These are phyloP conservation scores for Corvus hawaiiensis DNA, from an alignment of 2,113 vertebrate species.

Conservation along the genomic window DNA sequence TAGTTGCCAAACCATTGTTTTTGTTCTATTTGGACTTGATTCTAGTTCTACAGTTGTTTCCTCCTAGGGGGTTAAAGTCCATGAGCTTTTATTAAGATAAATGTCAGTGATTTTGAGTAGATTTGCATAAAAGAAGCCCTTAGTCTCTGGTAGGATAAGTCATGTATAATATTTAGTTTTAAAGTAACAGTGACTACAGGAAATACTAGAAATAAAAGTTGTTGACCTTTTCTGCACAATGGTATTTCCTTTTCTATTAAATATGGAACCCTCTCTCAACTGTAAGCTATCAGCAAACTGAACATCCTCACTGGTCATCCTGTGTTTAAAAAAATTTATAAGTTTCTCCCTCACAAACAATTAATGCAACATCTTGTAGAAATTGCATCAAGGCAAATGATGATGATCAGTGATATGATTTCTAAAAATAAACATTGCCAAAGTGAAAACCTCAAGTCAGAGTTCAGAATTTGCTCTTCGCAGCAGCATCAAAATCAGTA, in stretches of 20 bases:
- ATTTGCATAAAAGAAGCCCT: constrained; percentile 26
- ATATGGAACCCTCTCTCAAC: background rate
- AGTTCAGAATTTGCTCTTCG: background rate
- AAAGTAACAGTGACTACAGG: background rate
- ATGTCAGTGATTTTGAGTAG: background rate
- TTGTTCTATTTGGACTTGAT: background rate
- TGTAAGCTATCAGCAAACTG: background rate
- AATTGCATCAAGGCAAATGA: background rate
- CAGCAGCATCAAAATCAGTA: background rate
- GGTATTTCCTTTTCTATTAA: background rate
- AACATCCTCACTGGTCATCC: background rate
- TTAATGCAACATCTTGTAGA: background rate
- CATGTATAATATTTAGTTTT: background rate
- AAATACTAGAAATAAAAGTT: background rate
- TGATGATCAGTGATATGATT: background rate
- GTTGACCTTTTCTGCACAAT: background rate
- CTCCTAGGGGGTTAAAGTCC: background rate
- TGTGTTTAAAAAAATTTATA: background rate
- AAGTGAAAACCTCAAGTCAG: background rate
- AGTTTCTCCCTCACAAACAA: background rate
- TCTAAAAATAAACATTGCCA: background rate
- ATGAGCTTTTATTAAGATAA: constrained; percentile 33
- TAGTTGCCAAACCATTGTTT: constrained; percentile 28
- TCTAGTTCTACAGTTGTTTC: background rate
- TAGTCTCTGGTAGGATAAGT: background rate